These are phyloP conservation scores for Phymatocera aterrima DNA, from an alignment of 2,888 invertebrate genomes.

Conservation along the genomic window DNA sequence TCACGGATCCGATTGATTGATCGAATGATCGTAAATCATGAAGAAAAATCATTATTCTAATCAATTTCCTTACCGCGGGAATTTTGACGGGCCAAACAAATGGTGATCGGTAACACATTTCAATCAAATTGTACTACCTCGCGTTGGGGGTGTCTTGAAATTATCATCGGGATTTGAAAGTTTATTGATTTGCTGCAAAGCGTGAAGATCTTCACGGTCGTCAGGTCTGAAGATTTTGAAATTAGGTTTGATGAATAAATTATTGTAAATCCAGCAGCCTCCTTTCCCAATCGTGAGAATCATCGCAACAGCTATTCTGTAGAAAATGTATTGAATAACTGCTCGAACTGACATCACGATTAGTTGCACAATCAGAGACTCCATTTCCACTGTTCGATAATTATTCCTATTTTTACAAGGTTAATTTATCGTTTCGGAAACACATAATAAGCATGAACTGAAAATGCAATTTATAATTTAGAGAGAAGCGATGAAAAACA, in stretches of 20 bases:
- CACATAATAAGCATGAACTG: slow-evolving; percentile 2
- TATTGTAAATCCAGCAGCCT: slow-evolving; percentile 50
- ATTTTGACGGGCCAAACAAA: slow-evolving; percentile 8
- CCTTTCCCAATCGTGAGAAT: slow-evolving; percentile 59
- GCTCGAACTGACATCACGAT: slow-evolving; percentile 61
- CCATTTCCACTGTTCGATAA: slow-evolving; percentile 51
- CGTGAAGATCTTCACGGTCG: neutral
- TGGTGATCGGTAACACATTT: neutral
- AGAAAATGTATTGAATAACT: slow-evolving; percentile 64
- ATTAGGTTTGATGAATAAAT: neutral
- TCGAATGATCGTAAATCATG: neutral
- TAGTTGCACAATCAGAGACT: slow-evolving; percentile 55
- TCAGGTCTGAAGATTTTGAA: neutral
- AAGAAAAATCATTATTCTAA: neutral
- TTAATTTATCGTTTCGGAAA: neutral
- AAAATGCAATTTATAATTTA: too few relatives aligned
- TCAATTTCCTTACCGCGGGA: neutral
- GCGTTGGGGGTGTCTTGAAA: neutral
- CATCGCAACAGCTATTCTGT: slow-evolving; percentile 58
- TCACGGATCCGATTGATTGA: too few relatives aligned
- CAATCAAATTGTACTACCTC: too few relatives aligned
- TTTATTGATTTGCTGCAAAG: neutral
- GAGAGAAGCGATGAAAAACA: too few relatives aligned
- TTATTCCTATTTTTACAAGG: neutral
- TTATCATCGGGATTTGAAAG: neutral